Percentiles rank a stretch among this genome's conserved stretches.
phyloP scores from a whole-genome alignment of 2,113 vertebrate species.

The Irena cyanogastra region DNA sequence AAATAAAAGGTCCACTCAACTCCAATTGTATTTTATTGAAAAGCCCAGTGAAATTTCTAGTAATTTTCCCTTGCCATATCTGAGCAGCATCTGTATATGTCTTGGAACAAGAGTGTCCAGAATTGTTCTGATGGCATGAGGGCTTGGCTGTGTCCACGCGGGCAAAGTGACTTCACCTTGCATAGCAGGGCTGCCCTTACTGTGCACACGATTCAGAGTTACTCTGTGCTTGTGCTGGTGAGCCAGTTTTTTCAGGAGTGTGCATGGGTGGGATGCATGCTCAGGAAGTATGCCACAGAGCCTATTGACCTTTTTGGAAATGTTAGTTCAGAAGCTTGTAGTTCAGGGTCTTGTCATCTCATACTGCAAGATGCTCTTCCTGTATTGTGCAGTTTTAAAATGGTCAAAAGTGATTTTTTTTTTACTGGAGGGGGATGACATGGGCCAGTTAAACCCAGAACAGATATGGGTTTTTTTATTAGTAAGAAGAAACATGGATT shows the following conservation, averaged over 20 bases:
- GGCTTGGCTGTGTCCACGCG: rapidly evolving
- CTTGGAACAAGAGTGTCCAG: not conserved
- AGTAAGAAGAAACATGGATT: not conserved
- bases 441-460: not conserved
- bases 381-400: not conserved
- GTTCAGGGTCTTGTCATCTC: not conserved
- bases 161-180: not conserved
- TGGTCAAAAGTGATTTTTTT: not conserved
- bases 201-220: not conserved
- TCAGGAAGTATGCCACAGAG: not conserved
- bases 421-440: not conserved
- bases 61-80: not conserved
- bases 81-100: not conserved
- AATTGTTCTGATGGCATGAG: not conserved
- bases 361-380: not conserved
- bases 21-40: not conserved
- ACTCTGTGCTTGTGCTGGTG: not conserved
- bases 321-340: not conserved
- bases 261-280: not conserved
- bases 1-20: not conserved
- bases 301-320: not conserved
- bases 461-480: not conserved
- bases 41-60: not conserved
- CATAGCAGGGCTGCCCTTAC: not conserved
- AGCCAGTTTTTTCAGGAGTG: not conserved